Evolutionary conservation across 2,113 vertebrate species (phyloP).

Genomic region (Seriola aureovittata): DNA sequence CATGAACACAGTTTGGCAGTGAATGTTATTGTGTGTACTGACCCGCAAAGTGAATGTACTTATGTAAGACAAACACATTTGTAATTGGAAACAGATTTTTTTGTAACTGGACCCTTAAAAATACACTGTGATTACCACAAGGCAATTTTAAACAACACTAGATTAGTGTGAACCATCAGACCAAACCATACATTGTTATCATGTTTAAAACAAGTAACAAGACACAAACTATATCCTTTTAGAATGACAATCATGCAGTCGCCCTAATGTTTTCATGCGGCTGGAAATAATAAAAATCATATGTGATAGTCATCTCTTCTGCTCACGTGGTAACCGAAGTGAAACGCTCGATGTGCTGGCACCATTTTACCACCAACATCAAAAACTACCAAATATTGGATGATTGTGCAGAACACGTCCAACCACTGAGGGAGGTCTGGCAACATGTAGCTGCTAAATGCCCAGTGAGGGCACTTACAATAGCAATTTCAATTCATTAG

Average conservation of each 20-base stretch:
- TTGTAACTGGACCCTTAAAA: constrained; percentile 7
- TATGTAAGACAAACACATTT: constrained; percentile 27
- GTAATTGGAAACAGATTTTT: constrained; percentile 44
- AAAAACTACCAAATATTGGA: constrained; percentile 63
- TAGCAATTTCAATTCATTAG: constrained; percentile 50
- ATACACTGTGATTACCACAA: background rate
- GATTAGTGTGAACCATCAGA: constrained; percentile 3
- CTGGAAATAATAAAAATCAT: constrained; percentile 44
- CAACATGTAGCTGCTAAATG: constrained; percentile 30
- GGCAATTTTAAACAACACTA: constrained; percentile 7
- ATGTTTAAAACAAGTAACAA: constrained; percentile 13
- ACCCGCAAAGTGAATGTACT: constrained; percentile 24
- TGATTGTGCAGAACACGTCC: constrained; percentile 37
- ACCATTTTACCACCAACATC: constrained; percentile 47
- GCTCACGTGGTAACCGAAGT: constrained; percentile 27
- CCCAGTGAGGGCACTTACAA: constrained; percentile 40
- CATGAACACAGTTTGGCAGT: constrained; percentile 2
- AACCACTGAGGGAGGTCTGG: constrained; percentile 57
- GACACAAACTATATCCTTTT: constrained; percentile 4
- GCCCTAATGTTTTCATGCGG: background rate
- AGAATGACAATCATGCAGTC: background rate
- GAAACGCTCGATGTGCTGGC: constrained; percentile 26
- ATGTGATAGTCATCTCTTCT: constrained; percentile 24
- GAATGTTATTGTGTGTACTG: background rate
- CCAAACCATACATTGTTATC: constrained; percentile 3